These are phyloP conservation scores for Misgurnus anguillicaudatus DNA, from an alignment of 2,113 vertebrate genomes.

Conservation along the genomic window DNA sequence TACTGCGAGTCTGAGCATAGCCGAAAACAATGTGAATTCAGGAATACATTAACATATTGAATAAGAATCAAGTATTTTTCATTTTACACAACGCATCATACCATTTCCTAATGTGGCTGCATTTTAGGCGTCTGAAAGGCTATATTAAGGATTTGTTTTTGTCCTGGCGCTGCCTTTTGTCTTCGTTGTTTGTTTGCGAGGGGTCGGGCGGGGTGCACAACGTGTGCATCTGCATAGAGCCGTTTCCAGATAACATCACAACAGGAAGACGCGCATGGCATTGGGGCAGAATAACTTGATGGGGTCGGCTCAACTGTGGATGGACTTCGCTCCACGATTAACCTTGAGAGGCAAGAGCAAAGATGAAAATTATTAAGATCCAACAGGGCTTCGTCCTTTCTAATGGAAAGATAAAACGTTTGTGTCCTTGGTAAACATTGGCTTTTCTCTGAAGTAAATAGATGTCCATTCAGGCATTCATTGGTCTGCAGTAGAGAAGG, in stretches of 20 bases:
- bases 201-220: background rate
- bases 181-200: constrained; percentile 20
- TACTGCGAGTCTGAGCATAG: constrained; percentile 28
- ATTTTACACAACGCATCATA: constrained; percentile 4
- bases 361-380: constrained; percentile 39
- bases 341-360: constrained; percentile 34
- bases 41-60: constrained; percentile 33
- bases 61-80: constrained; percentile 16
- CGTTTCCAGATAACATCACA: constrained; percentile 36
- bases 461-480: constrained; percentile 7
- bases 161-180: background rate
- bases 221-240: constrained; percentile 36
- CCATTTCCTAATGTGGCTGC: background rate
- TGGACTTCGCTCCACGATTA: constrained; percentile 19
- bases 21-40: constrained; percentile 26
- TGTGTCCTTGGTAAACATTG: constrained; percentile 30
- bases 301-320: constrained; percentile 24
- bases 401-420: constrained; percentile 3
- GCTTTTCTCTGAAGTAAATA: constrained; percentile 18
- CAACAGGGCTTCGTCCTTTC: constrained; percentile 23
- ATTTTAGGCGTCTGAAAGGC: constrained; percentile 2
- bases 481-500: background rate
- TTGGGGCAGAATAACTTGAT: constrained; percentile 35
- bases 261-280: background rate
- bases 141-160: constrained; percentile 23